Evolutionary conservation across 1,140 invertebrate species (phyloP).

Genomic region (Drosophila asahinai): DNA sequence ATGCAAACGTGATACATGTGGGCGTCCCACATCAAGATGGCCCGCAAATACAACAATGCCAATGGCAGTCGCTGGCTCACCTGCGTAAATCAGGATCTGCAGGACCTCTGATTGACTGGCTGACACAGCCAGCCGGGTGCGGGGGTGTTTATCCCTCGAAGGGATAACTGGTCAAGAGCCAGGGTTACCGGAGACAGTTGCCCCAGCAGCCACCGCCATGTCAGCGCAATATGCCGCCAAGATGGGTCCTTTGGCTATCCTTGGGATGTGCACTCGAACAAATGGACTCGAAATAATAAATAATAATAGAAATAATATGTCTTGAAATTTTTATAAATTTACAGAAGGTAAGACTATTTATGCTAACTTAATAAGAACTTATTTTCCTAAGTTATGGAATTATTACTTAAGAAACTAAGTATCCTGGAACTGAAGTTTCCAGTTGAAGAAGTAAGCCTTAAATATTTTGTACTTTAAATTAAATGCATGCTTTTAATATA

Average conservation of each 20-base stretch:
- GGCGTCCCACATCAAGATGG: conserved; percentile 28
- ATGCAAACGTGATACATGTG: conserved; percentile 38
- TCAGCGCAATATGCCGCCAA: conserved; percentile 34
- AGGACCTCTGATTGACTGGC: conserved; percentile 70
- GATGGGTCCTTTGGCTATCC: background rate
- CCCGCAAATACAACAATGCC: conserved; percentile 66
- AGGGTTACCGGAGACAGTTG: conserved; percentile 1
- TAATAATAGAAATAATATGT: too few species aligned
- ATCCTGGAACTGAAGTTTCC: too few species aligned
- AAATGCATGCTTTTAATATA: too few species aligned
- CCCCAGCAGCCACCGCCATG: conserved; percentile 31
- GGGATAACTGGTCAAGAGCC: conserved; percentile 64
- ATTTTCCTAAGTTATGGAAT: background rate
- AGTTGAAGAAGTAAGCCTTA: too few species aligned
- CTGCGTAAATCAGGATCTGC: conserved; percentile 80
- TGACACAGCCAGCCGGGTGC: conserved; percentile 37
- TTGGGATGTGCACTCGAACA: conserved; percentile 18
- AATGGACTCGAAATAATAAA: conserved; percentile 7
- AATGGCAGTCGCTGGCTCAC: conserved; percentile 46
- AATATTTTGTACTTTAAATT: too few species aligned
- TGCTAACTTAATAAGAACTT: too few species aligned
- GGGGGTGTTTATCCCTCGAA: background rate
- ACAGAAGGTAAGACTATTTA: too few species aligned
- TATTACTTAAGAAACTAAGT: background rate
- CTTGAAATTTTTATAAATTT: too few species aligned